Evolutionary conservation across 1,140 invertebrate genomes (phyloP), one percentile per base, ranked within the genome.

Genomic region (Phortica variegata): DNA sequence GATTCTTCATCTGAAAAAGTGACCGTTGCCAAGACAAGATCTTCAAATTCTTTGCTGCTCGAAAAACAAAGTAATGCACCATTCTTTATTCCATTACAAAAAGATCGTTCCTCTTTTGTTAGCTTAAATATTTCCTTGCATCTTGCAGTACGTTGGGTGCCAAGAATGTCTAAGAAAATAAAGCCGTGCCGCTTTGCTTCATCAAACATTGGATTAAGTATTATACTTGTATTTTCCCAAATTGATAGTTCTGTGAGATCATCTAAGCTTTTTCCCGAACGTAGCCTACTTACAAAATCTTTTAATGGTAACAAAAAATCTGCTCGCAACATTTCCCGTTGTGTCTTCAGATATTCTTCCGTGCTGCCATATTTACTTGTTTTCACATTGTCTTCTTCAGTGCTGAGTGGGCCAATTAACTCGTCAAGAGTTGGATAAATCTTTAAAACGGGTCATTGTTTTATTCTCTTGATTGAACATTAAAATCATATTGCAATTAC

Each of bases 21-120:
- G 16, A 91, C 84, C 1, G 81, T 84, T 13, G 82, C 88, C 56
- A 89, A 82, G 26, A 87, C 72, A 23, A 89, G 76, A 21, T 80
- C 81, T 20, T 80, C 72, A 69, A 90, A 91, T 38, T 85, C 79
- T 61, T 88, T 82, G 23, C 73, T 57, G 8, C 55, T 75, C 1
- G 86, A 86, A 19, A 93, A 80, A 50, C 86, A 82, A 0, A 92
- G 56, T n/a, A 92, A 72, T 0, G 87, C 85, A 1, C 89, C 89
- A 73, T 77, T 84, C 61, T 90, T 80, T 20, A 92, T 81, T 39
- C 31, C 56, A 1, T 56, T 33, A 2, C 68, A 15, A 7, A 29
- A 78, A 26, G 69, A 16, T 9, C 12, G 3, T 33, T 34, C 17
- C 15, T 16, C 56, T 40, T 72, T 71, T 60, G 7, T 55, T 59